phyloP scores from a whole-genome alignment of 2,888 invertebrate species.

The Hipparchia semele region DNA sequence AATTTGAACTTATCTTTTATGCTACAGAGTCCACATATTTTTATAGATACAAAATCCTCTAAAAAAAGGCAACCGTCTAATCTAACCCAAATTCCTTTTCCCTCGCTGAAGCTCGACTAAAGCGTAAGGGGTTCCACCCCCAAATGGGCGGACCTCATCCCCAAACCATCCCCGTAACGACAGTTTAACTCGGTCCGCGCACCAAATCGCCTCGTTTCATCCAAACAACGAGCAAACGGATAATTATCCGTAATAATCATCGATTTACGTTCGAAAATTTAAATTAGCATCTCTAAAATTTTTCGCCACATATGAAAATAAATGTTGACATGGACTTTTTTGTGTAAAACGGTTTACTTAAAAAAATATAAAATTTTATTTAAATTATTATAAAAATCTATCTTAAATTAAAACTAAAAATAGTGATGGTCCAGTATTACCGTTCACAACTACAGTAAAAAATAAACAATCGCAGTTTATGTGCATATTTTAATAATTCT shows the following conservation, averaged over 20 bases:
- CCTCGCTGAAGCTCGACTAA: constrained; percentile 9
- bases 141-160: constrained; percentile 48
- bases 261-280: constrained; percentile 37
- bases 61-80: constrained; percentile 19
- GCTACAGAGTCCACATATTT: background rate
- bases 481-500: too few relatives aligned
- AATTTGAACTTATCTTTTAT: background rate
- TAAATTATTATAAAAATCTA: too few relatives aligned
- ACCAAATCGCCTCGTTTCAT: constrained; percentile 65
- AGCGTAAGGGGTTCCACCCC: constrained; percentile 39
- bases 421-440: too few relatives aligned
- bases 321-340: background rate
- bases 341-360: background rate
- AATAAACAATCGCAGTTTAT: too few relatives aligned
- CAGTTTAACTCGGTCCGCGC: constrained; percentile 66
- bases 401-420: too few relatives aligned
- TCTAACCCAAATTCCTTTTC: constrained; percentile 26
- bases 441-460: too few relatives aligned
- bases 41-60: constrained; percentile 6
- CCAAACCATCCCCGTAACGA: constrained; percentile 51
- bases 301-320: constrained; percentile 6
- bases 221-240: constrained; percentile 55
- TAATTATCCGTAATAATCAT: constrained; percentile 59
- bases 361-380: too few relatives aligned
- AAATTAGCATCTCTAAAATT: constrained; percentile 10